Base-by-base conservation (phyloP, 1,140 invertebrate species). In the Drosophila eugracilis region DNA sequence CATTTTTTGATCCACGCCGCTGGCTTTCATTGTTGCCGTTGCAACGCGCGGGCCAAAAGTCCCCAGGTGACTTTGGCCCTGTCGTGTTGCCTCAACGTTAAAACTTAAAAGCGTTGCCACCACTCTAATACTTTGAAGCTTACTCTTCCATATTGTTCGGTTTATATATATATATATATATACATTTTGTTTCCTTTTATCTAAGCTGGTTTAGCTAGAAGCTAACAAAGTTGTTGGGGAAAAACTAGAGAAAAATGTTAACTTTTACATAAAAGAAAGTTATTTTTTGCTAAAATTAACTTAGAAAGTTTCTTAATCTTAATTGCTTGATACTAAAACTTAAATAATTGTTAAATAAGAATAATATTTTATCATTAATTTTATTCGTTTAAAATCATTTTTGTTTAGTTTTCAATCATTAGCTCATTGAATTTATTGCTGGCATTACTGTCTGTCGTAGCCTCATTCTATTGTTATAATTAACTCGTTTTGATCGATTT, bases 1-100 rank as follows among this genome's bases (percentile, higher is more conserved):
- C 36, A 17, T 5, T 48, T 10, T 12, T 22, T 15, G 9, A 42
- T 22, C 39, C 39, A n/a, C 4, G 39, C 39, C 39, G 21, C 10
- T 24, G n/a, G 10, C 32, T 10, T n/a, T 32, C 14, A 2, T 1
- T 17, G 10, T 24, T 30, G 21, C n/a, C 24, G 12, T 14, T 70
- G 65, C 65, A 57, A 53, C 10, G 15, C 36, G 3, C 30, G 47
- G 19, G 22, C 24, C 22, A 30, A 52, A 50, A 57, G 55, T 74
- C 49, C 42, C 77, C 48, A 65, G 66, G 48, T 9, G 77, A 55
- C 58, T 75, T 80, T 75, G 63, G 32, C 30, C 30, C 44, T 76
- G 77, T 80, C 72, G 44, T 80, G 77, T 59, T 44, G 65, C 57
- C 19, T 44, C 47, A 57, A 39, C 65, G 65, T 71, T 80, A 65